Evolutionary conservation across 2,113 vertebrate genomes (phyloP).

Genomic region (Sinocyclocheilus anshuiensis): DNA sequence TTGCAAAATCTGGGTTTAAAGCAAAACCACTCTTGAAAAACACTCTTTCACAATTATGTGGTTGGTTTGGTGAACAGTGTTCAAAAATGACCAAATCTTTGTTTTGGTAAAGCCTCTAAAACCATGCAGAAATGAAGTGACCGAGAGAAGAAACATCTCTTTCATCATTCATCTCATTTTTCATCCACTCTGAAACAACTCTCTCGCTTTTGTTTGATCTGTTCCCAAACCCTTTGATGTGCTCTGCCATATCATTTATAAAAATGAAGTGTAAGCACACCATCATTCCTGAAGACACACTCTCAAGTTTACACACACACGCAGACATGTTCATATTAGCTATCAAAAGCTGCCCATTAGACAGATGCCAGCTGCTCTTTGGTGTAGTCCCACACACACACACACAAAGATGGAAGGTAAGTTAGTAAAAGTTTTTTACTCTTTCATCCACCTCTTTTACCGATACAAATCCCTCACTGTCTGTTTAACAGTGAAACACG

Average conservation of each 20-base stretch:
- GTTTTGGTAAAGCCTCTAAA: constrained; percentile 5
- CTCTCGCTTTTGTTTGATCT: constrained; percentile 9
- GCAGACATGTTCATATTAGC: background rate
- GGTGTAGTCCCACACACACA: background rate
- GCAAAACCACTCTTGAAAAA: background rate
- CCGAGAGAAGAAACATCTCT: background rate
- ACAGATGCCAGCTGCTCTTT: constrained; percentile 5
- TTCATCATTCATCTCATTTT: constrained; percentile 9
- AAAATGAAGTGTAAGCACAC: constrained; percentile 23
- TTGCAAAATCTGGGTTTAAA: background rate
- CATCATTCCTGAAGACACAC: background rate
- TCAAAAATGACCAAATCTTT: background rate
- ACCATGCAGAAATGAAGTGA: background rate
- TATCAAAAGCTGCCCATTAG: constrained; percentile 10
- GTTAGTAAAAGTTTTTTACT: background rate
- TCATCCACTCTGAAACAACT: background rate
- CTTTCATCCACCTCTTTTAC: background rate
- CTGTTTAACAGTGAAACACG: background rate
- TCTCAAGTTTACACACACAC: background rate
- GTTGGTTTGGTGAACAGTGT: background rate
- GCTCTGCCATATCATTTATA: constrained; percentile 10
- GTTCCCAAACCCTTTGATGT: constrained; percentile 32
- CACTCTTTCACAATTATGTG: background rate
- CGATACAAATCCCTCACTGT: background rate
- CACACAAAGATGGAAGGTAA: background rate